Conservation (phyloP, 1,140 invertebrate species). For the Formica exsecta region DNA sequence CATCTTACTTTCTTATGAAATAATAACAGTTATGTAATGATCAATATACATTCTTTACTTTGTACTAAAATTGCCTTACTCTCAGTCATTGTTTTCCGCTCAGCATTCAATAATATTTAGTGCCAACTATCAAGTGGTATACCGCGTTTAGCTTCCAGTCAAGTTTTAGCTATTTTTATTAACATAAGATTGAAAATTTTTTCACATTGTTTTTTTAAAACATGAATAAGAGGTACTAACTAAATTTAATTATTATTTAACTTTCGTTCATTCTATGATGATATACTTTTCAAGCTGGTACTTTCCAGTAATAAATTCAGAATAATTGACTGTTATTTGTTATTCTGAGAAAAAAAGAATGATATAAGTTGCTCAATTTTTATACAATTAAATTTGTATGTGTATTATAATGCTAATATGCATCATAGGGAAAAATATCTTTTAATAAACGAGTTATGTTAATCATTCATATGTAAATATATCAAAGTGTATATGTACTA, state of each 20-base stretch:
- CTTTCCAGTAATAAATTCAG: not conserved
- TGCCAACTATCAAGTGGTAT: not conserved
- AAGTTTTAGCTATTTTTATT: not conserved
- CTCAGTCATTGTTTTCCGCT: not conserved
- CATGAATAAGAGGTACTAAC: not conserved
- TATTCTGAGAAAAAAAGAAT: conserved; percentile 8
- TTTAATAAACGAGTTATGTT: not conserved
- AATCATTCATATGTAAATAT: conserved; percentile 59
- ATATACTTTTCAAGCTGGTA: not conserved
- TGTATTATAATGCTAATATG: conserved; percentile 33
- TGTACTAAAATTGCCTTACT: not conserved
- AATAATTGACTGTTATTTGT: not conserved
- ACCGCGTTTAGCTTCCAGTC: not conserved
- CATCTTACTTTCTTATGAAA: not conserved
- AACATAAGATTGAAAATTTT: not conserved
- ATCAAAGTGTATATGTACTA: conserved; percentile 17
- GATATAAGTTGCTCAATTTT: conserved; percentile 75
- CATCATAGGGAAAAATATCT: conserved; percentile 10
- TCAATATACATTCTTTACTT: not conserved
- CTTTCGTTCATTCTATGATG: not conserved
- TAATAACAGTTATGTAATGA: not conserved
- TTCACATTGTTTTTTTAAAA: not conserved
- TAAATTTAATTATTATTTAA: conserved; percentile 41
- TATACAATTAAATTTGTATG: conserved; percentile 57
- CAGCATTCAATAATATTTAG: not conserved